Evolutionary conservation across 2,113 vertebrate genomes (phyloP), one percentile per base, ranked within the genome.

Genomic region (Pseudopodoces humilis): DNA sequence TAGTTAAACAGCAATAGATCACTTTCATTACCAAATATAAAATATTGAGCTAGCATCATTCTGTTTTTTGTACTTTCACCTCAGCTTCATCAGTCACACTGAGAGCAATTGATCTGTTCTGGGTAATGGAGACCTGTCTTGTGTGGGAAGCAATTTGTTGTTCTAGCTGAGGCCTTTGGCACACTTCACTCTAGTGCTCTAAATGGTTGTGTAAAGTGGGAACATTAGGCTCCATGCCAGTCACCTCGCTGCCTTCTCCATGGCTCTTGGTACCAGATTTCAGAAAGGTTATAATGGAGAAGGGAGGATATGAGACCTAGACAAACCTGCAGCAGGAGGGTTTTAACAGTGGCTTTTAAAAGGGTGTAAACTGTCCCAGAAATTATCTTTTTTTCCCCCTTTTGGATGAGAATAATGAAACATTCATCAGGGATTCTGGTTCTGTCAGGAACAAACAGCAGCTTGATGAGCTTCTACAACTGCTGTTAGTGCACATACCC

Each of bases 381-480:
- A 87, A 77, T 43, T 4, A 65, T 39, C 28, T 55, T 25, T 75
- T 86, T n/a, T 6, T 10, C 5, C 1, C 3, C 3, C 76, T 92
- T 84, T 94, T 77, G 33, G 20, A 64, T 47, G 39, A 80, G 80
- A 86, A 91, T 83, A 83, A 92, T 81, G 86, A 83, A 86, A 67
- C n/a, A 81, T 83, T 86, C 44, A 76, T 90, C 56, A 78, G 83
- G 80, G 49, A 81, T 93, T 90, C 76, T 81, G 31, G 14, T 81
- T 96, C 94, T 18, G 17, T 56, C 65, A 83, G 69, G 86, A 94
- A 70, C n/a, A 92, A 96, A 96, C 77, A 95, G 94, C 72, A 96
- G 92, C 76, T 96, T 95, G 90, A 94, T 88, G 65, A 93, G 88
- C 68, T 93, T 94, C 83, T 94, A 84, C 80, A 96, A 97, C 88